Evolutionary conservation across 2,888 invertebrate genomes (phyloP), one percentile per base, ranked within the genome.

Genomic region (Plebejus melissa): DNA sequence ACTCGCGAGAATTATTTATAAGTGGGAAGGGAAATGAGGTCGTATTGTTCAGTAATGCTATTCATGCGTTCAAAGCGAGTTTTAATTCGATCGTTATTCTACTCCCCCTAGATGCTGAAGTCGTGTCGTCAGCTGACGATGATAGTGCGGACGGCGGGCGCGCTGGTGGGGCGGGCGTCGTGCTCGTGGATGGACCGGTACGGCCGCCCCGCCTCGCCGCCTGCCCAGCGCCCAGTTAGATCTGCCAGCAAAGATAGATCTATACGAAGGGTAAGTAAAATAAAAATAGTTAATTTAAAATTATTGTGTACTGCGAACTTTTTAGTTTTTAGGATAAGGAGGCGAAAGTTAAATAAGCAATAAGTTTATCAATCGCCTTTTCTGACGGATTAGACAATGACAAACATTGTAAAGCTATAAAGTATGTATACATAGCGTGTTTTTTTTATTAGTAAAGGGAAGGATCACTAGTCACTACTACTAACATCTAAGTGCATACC

Each of bases 171-270:
- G 72, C 94, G 96, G 76, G 97, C 98, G 83, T 97, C 97, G 75
- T 98, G 98, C 91, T 97, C 97, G 77, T 98, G 98, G 98, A 98
- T 98, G 95, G 98, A 98, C 91, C 95, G 98, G 76, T 96, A 97
- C 84, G 98, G 98, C 4, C 94, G 98, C 79, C 97, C 98, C 0
- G 98, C 97, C 36, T 98, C 98, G 46, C 98, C 98, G 74, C 94
- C 94, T 50, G 87, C 90, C 16, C 86, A 84, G 69, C 90, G 93
- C 16, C 88, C 87, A 41, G 84, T 90, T 6, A 87, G 94, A 32
- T 93, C 94, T 16, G 86, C 94, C 78, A 95, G 94, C 87, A 95
- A 95, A 84, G 96, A 96, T 82, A 94, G 96, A 80, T 95, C 94
- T 77, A 94, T 95, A 84, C 90, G 95, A 81, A 94, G 96, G 94